Evolutionary conservation across 2,113 vertebrate species (phyloP).

Genomic region (Galeopterus variegatus): DNA sequence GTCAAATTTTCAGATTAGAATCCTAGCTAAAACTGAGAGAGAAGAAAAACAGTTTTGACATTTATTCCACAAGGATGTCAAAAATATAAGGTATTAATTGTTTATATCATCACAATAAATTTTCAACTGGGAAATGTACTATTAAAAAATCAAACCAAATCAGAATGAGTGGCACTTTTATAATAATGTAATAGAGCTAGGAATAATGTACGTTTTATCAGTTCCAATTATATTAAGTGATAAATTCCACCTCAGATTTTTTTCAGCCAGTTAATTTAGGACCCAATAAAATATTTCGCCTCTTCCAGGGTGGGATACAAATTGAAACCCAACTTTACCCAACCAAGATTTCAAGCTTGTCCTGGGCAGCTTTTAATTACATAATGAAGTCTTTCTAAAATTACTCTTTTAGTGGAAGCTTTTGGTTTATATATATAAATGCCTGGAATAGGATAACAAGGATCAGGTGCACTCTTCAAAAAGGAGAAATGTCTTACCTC

Average conservation of each 20-base stretch:
- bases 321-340: not conserved
- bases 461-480: not conserved
- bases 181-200: not conserved
- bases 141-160: slow-evolving; percentile 12
- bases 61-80: not conserved
- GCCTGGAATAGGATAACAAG: not conserved
- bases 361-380: not conserved
- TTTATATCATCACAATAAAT: not conserved
- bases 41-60: not conserved
- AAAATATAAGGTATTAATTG: slow-evolving; percentile 33
- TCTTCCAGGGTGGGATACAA: not conserved
- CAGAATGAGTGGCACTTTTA: not conserved
- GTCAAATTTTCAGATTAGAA: not conserved
- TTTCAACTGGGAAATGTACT: slow-evolving; percentile 16
- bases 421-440: not conserved
- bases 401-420: not conserved
- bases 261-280: not conserved
- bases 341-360: not conserved
- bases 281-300: not conserved
- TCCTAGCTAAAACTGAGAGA: not conserved
- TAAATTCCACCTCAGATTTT: not conserved
- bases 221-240: not conserved
- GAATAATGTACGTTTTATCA: not conserved
- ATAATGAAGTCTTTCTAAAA: not conserved
- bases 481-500: not conserved